Conservation (phyloP, 2,113 vertebrate species). For the Pseudorasbora parva region DNA sequence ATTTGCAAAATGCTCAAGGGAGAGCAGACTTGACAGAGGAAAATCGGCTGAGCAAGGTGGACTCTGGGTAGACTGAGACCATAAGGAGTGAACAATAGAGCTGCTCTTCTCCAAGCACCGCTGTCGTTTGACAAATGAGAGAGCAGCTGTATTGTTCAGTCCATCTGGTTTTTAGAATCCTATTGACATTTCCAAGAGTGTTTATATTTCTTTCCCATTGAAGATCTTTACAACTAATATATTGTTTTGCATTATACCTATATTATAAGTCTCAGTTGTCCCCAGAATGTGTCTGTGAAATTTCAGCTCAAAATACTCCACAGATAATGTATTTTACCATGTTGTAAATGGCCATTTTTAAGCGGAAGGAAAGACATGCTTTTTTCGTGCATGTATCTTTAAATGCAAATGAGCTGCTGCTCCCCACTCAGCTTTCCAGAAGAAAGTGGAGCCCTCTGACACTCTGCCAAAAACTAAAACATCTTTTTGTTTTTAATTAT, state of each 20-base stretch:
- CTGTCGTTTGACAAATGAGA: not conserved
- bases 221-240: not conserved
- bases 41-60: slow-evolving; percentile 40
- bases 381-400: too few relatives aligned
- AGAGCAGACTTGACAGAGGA: slow-evolving; percentile 16
- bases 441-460: too few relatives aligned
- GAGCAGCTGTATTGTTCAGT: not conserved
- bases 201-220: not conserved
- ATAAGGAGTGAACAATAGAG: not conserved
- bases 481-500: too few relatives aligned
- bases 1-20: slow-evolving; percentile 50
- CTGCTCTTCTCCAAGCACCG: not conserved
- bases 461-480: too few relatives aligned
- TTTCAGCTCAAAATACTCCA: too few relatives aligned
- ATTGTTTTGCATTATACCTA: not conserved
- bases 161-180: not conserved
- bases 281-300: too few relatives aligned
- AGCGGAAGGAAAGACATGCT: too few relatives aligned
- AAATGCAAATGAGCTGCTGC: too few relatives aligned
- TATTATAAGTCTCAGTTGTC: too few relatives aligned
- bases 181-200: not conserved
- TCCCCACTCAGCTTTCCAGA: too few relatives aligned
- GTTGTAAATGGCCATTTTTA: too few relatives aligned
- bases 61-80: not conserved
- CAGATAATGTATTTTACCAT: too few relatives aligned